Evolutionary conservation across 2,113 vertebrate genomes (phyloP).

Genomic region (Plecotus auritus): DNA sequence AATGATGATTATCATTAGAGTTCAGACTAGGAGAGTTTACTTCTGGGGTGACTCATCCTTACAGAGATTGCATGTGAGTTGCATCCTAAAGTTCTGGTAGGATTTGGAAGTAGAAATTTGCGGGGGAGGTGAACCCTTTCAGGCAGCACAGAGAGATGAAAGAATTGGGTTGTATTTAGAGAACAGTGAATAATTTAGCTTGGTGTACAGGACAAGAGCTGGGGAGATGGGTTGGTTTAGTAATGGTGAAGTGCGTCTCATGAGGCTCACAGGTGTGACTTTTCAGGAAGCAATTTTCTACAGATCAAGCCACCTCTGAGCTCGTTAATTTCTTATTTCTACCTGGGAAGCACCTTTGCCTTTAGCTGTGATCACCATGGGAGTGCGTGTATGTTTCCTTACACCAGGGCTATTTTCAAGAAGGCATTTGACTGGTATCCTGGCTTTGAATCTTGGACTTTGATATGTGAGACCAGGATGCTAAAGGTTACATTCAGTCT

Average conservation of each 20-base stretch:
- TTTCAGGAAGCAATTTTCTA: background rate
- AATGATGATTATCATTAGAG: background rate
- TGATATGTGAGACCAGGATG: background rate
- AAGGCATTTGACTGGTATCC: background rate
- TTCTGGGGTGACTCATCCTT: background rate
- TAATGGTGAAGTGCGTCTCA: background rate
- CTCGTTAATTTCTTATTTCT: conserved; percentile 27
- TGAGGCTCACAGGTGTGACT: background rate
- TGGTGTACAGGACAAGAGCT: background rate
- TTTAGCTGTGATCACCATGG: background rate
- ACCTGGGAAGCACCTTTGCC: background rate
- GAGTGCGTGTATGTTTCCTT: background rate
- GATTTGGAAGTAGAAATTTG: background rate
- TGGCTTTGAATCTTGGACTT: conserved; percentile 1
- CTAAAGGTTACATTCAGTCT: background rate
- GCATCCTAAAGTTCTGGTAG: background rate
- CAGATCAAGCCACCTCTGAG: background rate
- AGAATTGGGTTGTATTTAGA: background rate
- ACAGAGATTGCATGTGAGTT: background rate
- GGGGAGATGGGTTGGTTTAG: background rate
- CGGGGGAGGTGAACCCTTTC: background rate
- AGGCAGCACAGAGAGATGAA: background rate
- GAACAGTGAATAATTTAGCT: background rate
- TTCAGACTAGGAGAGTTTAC: background rate
- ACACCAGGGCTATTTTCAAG: background rate